Conservation (phyloP, 1,140 invertebrate genomes). For the Drosophila ambigua region DNA sequence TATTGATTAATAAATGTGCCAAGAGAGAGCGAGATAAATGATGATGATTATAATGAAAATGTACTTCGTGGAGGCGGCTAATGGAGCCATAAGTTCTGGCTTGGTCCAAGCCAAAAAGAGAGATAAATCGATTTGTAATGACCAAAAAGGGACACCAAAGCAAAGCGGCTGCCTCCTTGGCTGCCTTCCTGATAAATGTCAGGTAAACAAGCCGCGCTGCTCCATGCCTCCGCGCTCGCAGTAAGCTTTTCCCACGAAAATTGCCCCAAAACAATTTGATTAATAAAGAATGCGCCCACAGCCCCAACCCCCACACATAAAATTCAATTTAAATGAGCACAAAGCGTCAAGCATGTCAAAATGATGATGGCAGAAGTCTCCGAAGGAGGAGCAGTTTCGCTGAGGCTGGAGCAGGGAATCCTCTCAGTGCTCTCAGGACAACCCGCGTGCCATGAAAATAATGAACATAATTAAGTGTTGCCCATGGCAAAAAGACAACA, state of each 20-base stretch:
- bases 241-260: conserved; percentile 15
- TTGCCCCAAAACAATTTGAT: conserved; percentile 59
- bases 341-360: conserved; percentile 50
- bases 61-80: conserved; percentile 17
- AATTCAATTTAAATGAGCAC: conserved; percentile 80
- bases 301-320: conserved; percentile 28
- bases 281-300: conserved; percentile 57
- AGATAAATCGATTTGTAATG: conserved; percentile 83
- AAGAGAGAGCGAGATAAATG: conserved; percentile 28
- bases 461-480: conserved; percentile 82
- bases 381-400: not conserved
- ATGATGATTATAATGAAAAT: conserved; percentile 63
- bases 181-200: conserved; percentile 60
- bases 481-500: conserved; percentile 68
- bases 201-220: conserved; percentile 55
- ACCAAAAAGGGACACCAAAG: conserved; percentile 34
- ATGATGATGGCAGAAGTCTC: conserved; percentile 27
- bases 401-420: conserved; percentile 1
- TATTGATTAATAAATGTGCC: conserved; percentile 26
- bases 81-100: conserved; percentile 69
- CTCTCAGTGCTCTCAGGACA: conserved; percentile 23
- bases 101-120: conserved; percentile 50
- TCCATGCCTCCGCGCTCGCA: not conserved
- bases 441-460: conserved; percentile 80
- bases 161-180: not conserved